phyloP scores from a whole-genome alignment of 2,113 vertebrate genomes.

The Vimba vimba region DNA sequence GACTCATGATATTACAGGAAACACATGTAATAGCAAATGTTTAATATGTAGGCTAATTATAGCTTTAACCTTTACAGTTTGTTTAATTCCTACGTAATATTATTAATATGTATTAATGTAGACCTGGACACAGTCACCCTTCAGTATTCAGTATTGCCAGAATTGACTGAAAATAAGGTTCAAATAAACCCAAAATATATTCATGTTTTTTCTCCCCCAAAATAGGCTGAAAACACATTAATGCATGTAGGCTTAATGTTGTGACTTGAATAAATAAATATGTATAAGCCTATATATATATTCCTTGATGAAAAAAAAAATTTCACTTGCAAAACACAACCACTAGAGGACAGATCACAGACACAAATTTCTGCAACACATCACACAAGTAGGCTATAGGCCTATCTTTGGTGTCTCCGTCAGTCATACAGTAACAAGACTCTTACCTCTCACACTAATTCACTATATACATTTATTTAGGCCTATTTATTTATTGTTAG shows the following conservation, averaged over 20 bases:
- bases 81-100: neutral
- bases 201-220: neutral
- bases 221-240: neutral
- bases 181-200: neutral
- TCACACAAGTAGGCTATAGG: neutral
- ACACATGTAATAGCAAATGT: neutral
- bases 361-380: neutral
- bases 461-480: neutral
- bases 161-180: neutral
- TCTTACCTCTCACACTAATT: neutral
- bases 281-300: no score
- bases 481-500: neutral
- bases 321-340: neutral
- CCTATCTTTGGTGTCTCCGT: neutral
- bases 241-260: no score
- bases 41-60: neutral
- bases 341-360: conserved; percentile 35
- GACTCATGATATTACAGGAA: conserved; percentile 44
- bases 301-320: neutral
- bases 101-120: neutral
- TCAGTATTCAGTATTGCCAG: neutral
- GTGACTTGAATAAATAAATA: no score
- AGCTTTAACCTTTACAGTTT: neutral
- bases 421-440: neutral
- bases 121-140: neutral